Evolutionary conservation across 1,140 invertebrate species (phyloP).

Genomic region (Palaemon carinicauda): DNA sequence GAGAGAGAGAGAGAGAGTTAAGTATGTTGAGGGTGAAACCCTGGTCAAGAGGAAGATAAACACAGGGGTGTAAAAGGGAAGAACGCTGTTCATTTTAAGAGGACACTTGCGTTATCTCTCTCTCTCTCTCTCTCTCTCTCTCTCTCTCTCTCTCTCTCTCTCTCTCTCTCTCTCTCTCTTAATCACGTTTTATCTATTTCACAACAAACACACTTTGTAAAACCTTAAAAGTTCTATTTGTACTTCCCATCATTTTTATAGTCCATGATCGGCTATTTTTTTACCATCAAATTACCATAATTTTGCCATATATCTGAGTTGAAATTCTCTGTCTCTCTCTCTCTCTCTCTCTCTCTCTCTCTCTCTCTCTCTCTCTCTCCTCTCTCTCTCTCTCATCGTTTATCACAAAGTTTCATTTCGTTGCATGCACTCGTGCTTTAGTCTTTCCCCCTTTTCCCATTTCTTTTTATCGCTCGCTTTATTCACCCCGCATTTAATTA

Average conservation of each 20-base stretch:
- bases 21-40: too few relatives aligned
- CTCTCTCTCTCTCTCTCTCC: neutral
- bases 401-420: neutral
- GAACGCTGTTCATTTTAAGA: too few relatives aligned
- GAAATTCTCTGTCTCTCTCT: neutral
- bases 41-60: too few relatives aligned
- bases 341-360: neutral
- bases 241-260: too few relatives aligned
- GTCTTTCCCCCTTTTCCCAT: neutral
- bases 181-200: neutral
- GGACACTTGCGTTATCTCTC: neutral
- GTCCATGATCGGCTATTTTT: too few relatives aligned
- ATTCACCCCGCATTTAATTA: neutral
- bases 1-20: too few relatives aligned
- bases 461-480: neutral
- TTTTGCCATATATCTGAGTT: too few relatives aligned
- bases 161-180: neutral
- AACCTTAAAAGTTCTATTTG: too few relatives aligned
- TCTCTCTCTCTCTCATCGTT: neutral
- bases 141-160: neutral
- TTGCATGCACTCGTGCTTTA: neutral
- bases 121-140: neutral
- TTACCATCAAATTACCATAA: too few relatives aligned
- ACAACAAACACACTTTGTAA: too few relatives aligned
- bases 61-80: too few relatives aligned